These are phyloP conservation scores for Drosophila buzzatii DNA, from an alignment of 2,888 invertebrate genomes.

Conservation along the genomic window DNA sequence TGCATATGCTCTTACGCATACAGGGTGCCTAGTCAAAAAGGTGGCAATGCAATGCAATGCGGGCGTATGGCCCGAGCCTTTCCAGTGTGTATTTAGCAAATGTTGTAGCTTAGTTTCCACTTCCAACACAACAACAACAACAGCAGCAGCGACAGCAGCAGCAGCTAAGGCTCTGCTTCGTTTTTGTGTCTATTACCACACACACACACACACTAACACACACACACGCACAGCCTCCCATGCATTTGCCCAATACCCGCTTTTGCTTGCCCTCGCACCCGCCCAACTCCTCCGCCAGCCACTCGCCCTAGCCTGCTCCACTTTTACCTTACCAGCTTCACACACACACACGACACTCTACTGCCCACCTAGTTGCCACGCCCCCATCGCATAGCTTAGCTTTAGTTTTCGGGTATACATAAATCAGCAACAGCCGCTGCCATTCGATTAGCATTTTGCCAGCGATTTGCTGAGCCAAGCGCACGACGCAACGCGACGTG, in stretches of 20 bases:
- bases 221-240: constrained; percentile 19
- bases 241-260: constrained; percentile 35
- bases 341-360: background rate
- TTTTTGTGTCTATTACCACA: constrained; percentile 70
- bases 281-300: background rate
- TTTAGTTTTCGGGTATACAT: constrained; percentile 56
- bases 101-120: constrained; percentile 72
- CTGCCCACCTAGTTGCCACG: background rate
- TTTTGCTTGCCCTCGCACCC: background rate
- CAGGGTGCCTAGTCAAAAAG: constrained; percentile 14
- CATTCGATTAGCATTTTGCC: constrained; percentile 11
- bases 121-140: constrained; percentile 53
- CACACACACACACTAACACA: constrained; percentile 35
- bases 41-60: background rate
- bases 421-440: constrained; percentile 42
- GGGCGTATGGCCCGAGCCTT: constrained; percentile 38
- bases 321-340: constrained; percentile 5
- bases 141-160: constrained; percentile 1
- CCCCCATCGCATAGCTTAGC: constrained; percentile 27
- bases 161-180: constrained; percentile 47
- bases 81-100: constrained; percentile 80
- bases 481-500: background rate
- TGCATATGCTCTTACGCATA: constrained; percentile 56
- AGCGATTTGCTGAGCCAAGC: constrained; percentile 1
- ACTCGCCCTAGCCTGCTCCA: background rate